Conservation (phyloP, 2,888 invertebrate species). For the Lamellibrachia satsuma region DNA sequence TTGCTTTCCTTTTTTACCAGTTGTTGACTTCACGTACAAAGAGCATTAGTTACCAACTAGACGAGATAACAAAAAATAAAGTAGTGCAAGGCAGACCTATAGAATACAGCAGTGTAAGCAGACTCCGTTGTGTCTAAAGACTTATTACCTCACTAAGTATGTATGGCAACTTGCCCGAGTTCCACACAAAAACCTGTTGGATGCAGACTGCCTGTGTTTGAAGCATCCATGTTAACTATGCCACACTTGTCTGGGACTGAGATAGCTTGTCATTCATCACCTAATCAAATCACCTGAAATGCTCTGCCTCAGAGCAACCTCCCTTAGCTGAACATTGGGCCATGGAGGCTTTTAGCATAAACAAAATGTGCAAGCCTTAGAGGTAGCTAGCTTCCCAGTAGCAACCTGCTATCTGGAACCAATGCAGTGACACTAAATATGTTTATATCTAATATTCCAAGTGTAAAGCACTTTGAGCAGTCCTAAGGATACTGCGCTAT, state of each 20-base stretch:
- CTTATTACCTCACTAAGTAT: background rate
- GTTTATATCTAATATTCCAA: background rate
- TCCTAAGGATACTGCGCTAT: too few species aligned
- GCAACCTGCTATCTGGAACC: background rate
- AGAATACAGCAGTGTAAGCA: background rate
- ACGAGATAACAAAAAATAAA: background rate
- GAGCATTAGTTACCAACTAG: background rate
- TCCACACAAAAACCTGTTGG: background rate
- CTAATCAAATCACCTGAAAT: slow-evolving; percentile 5
- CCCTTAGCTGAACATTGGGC: background rate
- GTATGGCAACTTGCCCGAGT: background rate
- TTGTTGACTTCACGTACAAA: background rate
- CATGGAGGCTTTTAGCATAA: background rate
- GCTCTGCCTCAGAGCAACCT: background rate
- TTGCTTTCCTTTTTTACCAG: background rate
- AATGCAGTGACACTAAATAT: background rate
- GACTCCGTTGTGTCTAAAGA: background rate
- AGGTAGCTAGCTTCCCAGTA: background rate
- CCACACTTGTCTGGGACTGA: background rate
- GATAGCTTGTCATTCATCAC: background rate
- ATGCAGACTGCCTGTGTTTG: background rate
- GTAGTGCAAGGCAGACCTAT: background rate
- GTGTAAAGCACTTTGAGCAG: background rate
- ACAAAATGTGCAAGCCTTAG: background rate
- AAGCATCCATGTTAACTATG: background rate